Percentiles rank a stretch among this genome's conserved stretches.
Evolutionary conservation across 92 coral and sea anemone species (phyloP).

Genomic region (Porites cylindrica): DNA sequence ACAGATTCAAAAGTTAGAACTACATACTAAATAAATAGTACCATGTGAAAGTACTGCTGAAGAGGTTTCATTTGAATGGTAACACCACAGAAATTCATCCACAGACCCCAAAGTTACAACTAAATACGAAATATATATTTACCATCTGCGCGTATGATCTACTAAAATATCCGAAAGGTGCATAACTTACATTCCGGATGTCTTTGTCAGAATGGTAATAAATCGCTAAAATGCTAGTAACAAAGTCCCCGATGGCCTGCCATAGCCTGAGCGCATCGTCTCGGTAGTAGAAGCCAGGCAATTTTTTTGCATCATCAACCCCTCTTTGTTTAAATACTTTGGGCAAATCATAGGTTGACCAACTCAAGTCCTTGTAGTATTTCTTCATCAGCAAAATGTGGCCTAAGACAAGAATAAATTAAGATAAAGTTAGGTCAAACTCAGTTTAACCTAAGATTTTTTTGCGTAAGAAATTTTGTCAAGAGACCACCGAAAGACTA

Average conservation of each 20-base stretch:
- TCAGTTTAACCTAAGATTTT: background rate
- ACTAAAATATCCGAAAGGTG: background rate
- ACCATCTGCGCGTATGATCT: too few relatives aligned
- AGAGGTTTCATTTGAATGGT: too few relatives aligned
- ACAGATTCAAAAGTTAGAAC: too few relatives aligned
- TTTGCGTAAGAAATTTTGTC: background rate
- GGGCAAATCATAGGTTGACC: slow-evolving; percentile 61
- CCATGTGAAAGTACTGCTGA: too few relatives aligned
- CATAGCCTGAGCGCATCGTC: slow-evolving; percentile 70
- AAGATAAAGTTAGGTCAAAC: background rate
- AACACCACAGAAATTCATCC: too few relatives aligned
- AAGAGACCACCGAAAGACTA: too few relatives aligned
- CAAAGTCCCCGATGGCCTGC: slow-evolving; percentile 61
- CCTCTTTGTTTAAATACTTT: slow-evolving; percentile 62
- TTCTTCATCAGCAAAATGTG: slow-evolving; percentile 40
- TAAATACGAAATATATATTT: too few relatives aligned
- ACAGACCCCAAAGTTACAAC: too few relatives aligned
- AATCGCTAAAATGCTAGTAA: slow-evolving; percentile 39
- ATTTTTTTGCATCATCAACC: slow-evolving; percentile 45
- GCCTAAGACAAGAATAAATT: slow-evolving; percentile 11
- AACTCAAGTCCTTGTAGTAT: slow-evolving; percentile 43
- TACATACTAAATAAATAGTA: too few relatives aligned
- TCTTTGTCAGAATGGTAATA: slow-evolving; percentile 63
- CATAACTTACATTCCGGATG: slow-evolving; percentile 10
- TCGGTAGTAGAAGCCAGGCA: slow-evolving; percentile 69